These are phyloP conservation scores for Acanthopleura granulata DNA, from an alignment of 2,888 invertebrate genomes.

Conservation along the genomic window DNA sequence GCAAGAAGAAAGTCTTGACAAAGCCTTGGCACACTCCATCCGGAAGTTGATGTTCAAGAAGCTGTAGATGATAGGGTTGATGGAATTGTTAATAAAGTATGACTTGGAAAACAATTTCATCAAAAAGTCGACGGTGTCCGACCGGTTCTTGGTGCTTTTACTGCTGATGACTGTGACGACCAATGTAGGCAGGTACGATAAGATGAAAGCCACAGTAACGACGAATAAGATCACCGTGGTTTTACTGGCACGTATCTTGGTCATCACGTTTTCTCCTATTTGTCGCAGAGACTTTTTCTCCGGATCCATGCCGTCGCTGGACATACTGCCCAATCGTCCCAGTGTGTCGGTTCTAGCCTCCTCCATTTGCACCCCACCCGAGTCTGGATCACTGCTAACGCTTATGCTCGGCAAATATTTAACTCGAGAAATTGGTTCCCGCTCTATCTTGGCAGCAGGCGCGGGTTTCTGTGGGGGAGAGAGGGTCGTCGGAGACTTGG, in stretches of 20 bases:
- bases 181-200: slow-evolving; percentile 51
- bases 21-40: slow-evolving; percentile 35
- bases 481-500: background rate
- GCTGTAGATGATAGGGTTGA: slow-evolving; percentile 53
- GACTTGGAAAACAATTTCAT: slow-evolving; percentile 44
- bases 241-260: slow-evolving; percentile 11
- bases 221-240: slow-evolving; percentile 47
- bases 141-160: slow-evolving; percentile 33
- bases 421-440: slow-evolving; percentile 18
- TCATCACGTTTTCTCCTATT: slow-evolving; percentile 6
- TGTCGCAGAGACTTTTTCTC: slow-evolving; percentile 10
- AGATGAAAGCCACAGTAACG: slow-evolving; percentile 46
- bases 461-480: background rate
- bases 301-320: slow-evolving; percentile 7
- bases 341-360: background rate
- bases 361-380: background rate
- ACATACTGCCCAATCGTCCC: background rate
- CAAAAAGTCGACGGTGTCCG: slow-evolving; percentile 35
- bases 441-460: background rate
- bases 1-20: slow-evolving; percentile 34
- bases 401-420: slow-evolving; percentile 45
- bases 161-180: slow-evolving; percentile 38
- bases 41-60: slow-evolving; percentile 50
- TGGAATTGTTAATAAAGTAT: slow-evolving; percentile 50
- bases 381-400: slow-evolving; percentile 23